Evolutionary conservation across 2,113 vertebrate species (phyloP).

Genomic region (Noturus placidus): DNA sequence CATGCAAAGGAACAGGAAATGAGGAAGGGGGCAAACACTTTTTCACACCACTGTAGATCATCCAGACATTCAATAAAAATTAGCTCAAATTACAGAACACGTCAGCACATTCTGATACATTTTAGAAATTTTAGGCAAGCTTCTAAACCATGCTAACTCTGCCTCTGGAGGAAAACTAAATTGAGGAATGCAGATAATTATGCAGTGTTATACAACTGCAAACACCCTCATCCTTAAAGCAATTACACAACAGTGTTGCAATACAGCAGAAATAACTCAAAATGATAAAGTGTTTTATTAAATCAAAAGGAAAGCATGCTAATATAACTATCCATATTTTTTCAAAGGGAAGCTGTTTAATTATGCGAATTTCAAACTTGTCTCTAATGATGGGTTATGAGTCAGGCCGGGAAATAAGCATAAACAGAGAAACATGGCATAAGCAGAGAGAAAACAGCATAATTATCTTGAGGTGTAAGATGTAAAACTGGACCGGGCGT

Average conservation of each 20-base stretch:
- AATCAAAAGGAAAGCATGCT: constrained; percentile 15
- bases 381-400: constrained; percentile 39
- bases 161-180: background rate
- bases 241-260: constrained; percentile 17
- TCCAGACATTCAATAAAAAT: background rate
- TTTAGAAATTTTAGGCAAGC: constrained; percentile 3
- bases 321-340: constrained; percentile 15
- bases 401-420: constrained; percentile 35
- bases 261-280: constrained; percentile 17
- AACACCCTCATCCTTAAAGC: constrained; percentile 20
- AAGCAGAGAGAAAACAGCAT: constrained; percentile 27
- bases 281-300: constrained; percentile 1
- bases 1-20: too few relatives aligned
- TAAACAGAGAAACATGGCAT: constrained; percentile 41
- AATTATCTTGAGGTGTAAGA: constrained; percentile 52
- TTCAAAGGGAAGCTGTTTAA: constrained; percentile 30
- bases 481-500: constrained; percentile 39
- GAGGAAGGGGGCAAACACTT: too few relatives aligned
- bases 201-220: constrained; percentile 13
- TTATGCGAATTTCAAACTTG: constrained; percentile 42
- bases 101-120: background rate
- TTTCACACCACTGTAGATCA: too few relatives aligned
- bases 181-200: constrained; percentile 30
- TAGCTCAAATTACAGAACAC: background rate
- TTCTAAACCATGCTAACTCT: background rate